These are phyloP conservation scores for Drosophila cognata DNA, from an alignment of 2,888 invertebrate species.

Conservation along the genomic window DNA sequence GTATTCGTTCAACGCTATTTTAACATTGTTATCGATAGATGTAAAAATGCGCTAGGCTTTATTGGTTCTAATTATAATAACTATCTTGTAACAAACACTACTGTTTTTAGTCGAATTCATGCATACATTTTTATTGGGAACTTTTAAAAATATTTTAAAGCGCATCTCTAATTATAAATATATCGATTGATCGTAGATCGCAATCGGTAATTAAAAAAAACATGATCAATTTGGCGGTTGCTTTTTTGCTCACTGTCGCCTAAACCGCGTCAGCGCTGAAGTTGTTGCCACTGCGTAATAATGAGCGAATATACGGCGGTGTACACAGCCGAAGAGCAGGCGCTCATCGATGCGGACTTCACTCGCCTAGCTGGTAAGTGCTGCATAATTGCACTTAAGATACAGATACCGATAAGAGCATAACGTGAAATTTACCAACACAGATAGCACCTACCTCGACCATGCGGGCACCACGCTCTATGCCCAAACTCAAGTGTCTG, in stretches of 20 bases:
- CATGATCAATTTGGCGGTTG: conserved; percentile 32
- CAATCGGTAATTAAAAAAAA: background rate
- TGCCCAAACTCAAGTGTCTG: conserved; percentile 90
- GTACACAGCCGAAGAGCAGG: conserved; percentile 62
- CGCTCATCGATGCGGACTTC: conserved; percentile 70
- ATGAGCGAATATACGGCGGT: conserved; percentile 56
- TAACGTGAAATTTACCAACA: conserved; percentile 69
- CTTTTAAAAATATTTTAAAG: background rate
- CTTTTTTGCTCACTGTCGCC: background rate
- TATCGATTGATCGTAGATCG: background rate
- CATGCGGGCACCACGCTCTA: conserved; percentile 95
- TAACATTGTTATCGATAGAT: background rate
- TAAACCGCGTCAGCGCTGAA: conserved; percentile 21
- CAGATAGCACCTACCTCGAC: conserved; percentile 92
- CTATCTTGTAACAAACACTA: background rate
- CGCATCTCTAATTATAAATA: background rate
- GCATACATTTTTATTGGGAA: background rate
- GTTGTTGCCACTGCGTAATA: conserved; percentile 8
- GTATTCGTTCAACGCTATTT: background rate
- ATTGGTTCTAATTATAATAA: background rate
- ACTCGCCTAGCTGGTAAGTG: conserved; percentile 69
- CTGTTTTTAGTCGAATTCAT: background rate
- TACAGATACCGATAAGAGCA: conserved; percentile 21
- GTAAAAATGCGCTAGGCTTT: background rate
- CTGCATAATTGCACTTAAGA: conserved; percentile 25